Percentiles rank a stretch among this genome's conserved stretches.
phyloP scores from a whole-genome alignment of 2,888 invertebrate species.

The Aproaerema taeniolella region DNA sequence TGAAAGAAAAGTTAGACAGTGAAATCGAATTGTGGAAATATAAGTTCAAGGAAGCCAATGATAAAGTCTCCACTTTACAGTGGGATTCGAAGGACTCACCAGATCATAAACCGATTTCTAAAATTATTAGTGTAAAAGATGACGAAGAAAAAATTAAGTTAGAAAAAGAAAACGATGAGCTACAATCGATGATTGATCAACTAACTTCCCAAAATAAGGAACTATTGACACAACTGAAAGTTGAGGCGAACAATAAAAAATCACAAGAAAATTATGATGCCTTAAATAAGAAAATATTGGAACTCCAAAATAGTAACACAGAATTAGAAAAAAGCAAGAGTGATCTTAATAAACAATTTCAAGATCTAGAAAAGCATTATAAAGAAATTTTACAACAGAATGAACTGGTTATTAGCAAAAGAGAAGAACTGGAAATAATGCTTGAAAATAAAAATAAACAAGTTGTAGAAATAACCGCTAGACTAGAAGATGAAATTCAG shows the following conservation, averaged over 20 bases:
- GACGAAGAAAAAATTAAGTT: constrained; percentile 50
- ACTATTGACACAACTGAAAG: constrained; percentile 34
- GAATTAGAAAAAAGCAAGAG: constrained; percentile 31
- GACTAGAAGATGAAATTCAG: constrained; percentile 33
- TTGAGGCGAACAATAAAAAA: constrained; percentile 45
- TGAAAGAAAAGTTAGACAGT: constrained; percentile 88
- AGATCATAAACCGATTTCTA: constrained; percentile 23
- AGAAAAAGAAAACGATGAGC: constrained; percentile 67
- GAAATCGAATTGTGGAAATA: constrained; percentile 85
- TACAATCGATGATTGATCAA: constrained; percentile 50
- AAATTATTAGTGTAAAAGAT: constrained; percentile 19
- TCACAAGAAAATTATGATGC: constrained; percentile 30
- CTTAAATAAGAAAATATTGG: constrained; percentile 38
- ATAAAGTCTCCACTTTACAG: constrained; percentile 75
- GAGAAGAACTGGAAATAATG: too few species aligned
- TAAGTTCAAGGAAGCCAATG: constrained; percentile 82
- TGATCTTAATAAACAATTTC: constrained; percentile 28
- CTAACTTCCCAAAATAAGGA: constrained; percentile 49
- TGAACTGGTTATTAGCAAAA: constrained; percentile 34
- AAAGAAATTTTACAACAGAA: constrained; percentile 31
- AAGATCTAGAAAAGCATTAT: constrained; percentile 29
- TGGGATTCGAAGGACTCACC: constrained; percentile 47
- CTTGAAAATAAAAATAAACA: constrained; percentile 10
- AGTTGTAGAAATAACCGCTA: constrained; percentile 26
- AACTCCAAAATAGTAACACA: constrained; percentile 32